Percentiles rank a stretch among this genome's conserved stretches.
Conservation (phyloP, 2,113 vertebrate species). For the Sapayoa aenigma region DNA sequence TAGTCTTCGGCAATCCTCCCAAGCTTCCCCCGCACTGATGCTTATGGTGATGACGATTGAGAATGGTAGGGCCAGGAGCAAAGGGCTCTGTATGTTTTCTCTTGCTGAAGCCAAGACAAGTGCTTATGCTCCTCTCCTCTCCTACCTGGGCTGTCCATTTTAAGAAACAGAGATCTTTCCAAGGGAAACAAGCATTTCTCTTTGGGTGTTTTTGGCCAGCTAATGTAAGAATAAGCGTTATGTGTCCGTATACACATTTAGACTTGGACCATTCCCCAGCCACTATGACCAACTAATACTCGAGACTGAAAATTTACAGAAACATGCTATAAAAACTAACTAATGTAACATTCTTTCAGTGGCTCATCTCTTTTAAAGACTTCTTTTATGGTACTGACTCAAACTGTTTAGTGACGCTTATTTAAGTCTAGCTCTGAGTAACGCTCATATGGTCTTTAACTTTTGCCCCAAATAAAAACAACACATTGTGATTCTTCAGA, state of each 20-base stretch:
- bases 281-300: not conserved
- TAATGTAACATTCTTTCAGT: not conserved
- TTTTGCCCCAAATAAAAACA: not conserved
- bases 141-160: not conserved
- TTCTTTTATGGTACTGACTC: not conserved
- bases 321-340: not conserved
- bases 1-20: not conserved
- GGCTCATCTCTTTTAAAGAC: not conserved
- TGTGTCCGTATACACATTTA: not conserved
- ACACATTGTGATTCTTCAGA: not conserved
- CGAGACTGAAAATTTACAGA: slow-evolving; percentile 23
- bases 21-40: not conserved
- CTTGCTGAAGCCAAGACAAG: not conserved
- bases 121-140: not conserved
- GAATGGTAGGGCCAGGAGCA: not conserved
- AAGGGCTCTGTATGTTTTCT: not conserved
- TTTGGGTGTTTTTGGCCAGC: not conserved
- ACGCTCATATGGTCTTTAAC: not conserved
- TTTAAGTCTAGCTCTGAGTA: slow-evolving; percentile 1
- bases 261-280: not conserved
- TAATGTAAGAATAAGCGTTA: not conserved
- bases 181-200: not conserved
- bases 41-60: not conserved
- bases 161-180: not conserved
- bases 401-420: not conserved